Evolutionary conservation across 2,888 invertebrate species (phyloP).

Genomic region (Pseudolycoriella hygida): DNA sequence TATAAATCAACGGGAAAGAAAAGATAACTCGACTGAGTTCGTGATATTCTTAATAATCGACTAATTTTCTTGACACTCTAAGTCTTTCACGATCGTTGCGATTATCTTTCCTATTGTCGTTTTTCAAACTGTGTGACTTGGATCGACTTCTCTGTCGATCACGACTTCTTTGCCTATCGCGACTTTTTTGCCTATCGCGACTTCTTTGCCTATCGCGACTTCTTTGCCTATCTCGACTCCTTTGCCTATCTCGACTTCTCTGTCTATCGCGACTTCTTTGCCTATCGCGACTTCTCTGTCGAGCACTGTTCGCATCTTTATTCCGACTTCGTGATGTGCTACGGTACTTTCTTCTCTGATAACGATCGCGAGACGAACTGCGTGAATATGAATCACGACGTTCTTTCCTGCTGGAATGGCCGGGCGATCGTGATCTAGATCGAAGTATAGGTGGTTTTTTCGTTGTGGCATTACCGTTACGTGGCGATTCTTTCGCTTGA

Average conservation of each 20-base stretch:
- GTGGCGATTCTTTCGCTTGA: neutral
- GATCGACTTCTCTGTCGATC: neutral
- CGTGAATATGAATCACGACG: neutral
- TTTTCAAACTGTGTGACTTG: too few relatives aligned
- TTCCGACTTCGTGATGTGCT: neutral
- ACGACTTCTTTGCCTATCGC: neutral
- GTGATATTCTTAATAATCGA: neutral
- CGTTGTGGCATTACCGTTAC: neutral
- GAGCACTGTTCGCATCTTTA: neutral
- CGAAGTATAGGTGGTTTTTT: neutral
- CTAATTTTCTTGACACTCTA: neutral
- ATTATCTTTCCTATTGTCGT: neutral
- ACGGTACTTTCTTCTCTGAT: neutral
- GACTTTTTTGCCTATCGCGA: neutral
- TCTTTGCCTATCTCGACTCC: neutral
- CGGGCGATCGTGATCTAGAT: constrained; percentile 1
- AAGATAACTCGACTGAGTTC: neutral
- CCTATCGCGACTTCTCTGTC: neutral
- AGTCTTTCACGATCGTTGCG: neutral
- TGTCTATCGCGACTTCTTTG: neutral
- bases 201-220: too few relatives aligned
- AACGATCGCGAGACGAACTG: neutral
- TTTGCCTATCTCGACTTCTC: neutral
- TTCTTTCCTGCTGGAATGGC: neutral
- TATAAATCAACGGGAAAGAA: too few relatives aligned